Base-by-base conservation (phyloP, 2,113 vertebrate genomes). In the rat (Rattus norvegicus) region DNA sequence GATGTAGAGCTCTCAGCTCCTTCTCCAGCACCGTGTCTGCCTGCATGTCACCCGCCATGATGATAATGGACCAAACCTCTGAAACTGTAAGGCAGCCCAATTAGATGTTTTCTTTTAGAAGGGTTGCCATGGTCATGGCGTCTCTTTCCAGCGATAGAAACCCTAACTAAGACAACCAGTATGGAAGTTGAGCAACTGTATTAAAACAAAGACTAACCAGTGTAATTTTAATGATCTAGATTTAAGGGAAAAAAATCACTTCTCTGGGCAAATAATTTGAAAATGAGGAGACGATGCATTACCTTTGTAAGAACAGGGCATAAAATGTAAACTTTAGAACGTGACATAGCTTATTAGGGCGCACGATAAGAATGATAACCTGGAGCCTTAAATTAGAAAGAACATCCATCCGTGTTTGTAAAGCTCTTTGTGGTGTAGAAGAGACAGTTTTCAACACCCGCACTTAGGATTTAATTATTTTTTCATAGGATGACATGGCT, bases 241-340 rank as follows among this genome's bases (percentile, higher is more conserved):
- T 89, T 39, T 86, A 69, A 84, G 39, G 65, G 65, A 84, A 83
- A 73, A 93, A 93, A 19, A 95, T 83, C 39, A 75, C 7, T 90
- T 98, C 93, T 97, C 36, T 76, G 97, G 97, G 95, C 90, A 86
- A 88, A 97, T 52, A 94, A 90, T 80, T 95, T 94, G 72, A 95
- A 96, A 97, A 93, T 88, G 97, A 98, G 90, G 91, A 98, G 97
- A 97, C 39, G 96, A 86, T 80, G 17, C 95, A 95, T 91, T 98
- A 92, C 95, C 96, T 98, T 90, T 97, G 93, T 70, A 87, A 91
- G 80, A 76, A 1, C 54, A 95, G 91, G 86, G 26, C 88, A 94
- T 56, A 96, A 84, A 88, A 98, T 97, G 97, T 70, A 95, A 97
- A 76, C 92, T 56, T 16, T 97, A 98, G 98, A 98, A 98, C 98